A percentile compares a stretch with the other conserved stretches of the same genome.
Evolutionary conservation across 2,888 invertebrate species (phyloP).

Genomic region (Loripinus fragilis): DNA sequence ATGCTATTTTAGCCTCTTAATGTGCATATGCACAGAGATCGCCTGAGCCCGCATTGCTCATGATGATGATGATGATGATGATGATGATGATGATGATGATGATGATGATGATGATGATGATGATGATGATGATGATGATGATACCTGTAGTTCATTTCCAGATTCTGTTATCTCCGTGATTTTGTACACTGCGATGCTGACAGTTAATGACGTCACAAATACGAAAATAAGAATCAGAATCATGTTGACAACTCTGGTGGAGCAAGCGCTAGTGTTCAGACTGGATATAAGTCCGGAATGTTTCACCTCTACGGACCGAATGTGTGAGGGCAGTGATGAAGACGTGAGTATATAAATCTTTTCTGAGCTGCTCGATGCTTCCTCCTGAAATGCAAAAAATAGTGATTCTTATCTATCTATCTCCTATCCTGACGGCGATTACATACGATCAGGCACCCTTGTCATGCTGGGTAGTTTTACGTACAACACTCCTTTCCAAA

Average conservation of each 20-base stretch:
- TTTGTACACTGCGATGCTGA: slow-evolving; percentile 8
- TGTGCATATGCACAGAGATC: too few relatives aligned
- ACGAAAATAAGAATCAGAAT: slow-evolving; percentile 7
- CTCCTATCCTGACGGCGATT: too few relatives aligned
- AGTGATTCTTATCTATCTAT: too few relatives aligned
- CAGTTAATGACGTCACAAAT: slow-evolving; percentile 1
- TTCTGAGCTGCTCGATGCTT: slow-evolving; percentile 1
- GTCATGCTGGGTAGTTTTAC: too few relatives aligned
- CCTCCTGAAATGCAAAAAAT: background rate
- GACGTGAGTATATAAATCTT: slow-evolving; percentile 3
- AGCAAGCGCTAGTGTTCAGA: background rate
- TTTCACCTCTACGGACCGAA: background rate
- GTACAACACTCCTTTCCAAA: too few relatives aligned
- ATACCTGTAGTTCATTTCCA: background rate
- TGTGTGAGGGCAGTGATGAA: background rate
- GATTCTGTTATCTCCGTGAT: background rate
- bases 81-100: too few relatives aligned
- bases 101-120: too few relatives aligned
- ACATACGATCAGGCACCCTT: too few relatives aligned
- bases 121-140: too few relatives aligned
- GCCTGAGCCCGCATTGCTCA: too few relatives aligned
- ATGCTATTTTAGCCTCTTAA: background rate
- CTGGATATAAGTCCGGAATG: background rate
- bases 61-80: too few relatives aligned
- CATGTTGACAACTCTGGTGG: background rate